Percentiles rank a stretch among this genome's conserved stretches.
phyloP scores from a whole-genome alignment of 2,797 vertebrate genomes.

The Megalops cyprinoides region DNA sequence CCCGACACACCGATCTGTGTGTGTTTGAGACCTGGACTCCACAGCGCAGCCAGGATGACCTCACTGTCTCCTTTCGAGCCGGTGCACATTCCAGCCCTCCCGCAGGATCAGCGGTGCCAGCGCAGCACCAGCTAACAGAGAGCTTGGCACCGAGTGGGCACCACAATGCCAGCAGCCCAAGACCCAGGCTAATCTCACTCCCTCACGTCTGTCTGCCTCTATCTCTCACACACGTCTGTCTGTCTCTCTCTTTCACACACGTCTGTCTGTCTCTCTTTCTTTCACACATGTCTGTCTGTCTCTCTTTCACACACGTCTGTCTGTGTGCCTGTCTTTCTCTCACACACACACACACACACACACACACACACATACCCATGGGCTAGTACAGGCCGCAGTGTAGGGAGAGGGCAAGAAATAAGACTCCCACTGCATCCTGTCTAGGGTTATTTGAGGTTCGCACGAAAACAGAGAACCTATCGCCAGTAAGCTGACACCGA shows the following conservation, averaged over 20 bases:
- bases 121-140: background rate
- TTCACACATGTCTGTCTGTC: slow-evolving; percentile 9
- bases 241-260: too few species aligned
- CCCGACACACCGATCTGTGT: slow-evolving; percentile 38
- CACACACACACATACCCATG: background rate
- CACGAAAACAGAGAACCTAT: slow-evolving; percentile 7
- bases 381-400: too few species aligned
- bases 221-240: too few species aligned
- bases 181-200: slow-evolving; percentile 26
- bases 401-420: background rate
- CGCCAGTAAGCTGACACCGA: slow-evolving; percentile 33
- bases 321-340: background rate
- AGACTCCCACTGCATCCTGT: background rate
- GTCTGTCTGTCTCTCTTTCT: background rate
- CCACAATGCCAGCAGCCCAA: slow-evolving; percentile 37
- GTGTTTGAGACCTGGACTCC: slow-evolving; percentile 31
- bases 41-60: slow-evolving; percentile 35
- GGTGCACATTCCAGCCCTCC: background rate
- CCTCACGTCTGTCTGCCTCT: too few species aligned
- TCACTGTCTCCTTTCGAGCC: slow-evolving; percentile 12
- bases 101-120: slow-evolving; percentile 17
- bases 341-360: background rate
- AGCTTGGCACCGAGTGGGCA: background rate
- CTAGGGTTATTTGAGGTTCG: slow-evolving; percentile 43
- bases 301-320: slow-evolving; percentile 1